phyloP scores from a whole-genome alignment of 2,888 invertebrate species.

The Watsonalla cultraria region DNA sequence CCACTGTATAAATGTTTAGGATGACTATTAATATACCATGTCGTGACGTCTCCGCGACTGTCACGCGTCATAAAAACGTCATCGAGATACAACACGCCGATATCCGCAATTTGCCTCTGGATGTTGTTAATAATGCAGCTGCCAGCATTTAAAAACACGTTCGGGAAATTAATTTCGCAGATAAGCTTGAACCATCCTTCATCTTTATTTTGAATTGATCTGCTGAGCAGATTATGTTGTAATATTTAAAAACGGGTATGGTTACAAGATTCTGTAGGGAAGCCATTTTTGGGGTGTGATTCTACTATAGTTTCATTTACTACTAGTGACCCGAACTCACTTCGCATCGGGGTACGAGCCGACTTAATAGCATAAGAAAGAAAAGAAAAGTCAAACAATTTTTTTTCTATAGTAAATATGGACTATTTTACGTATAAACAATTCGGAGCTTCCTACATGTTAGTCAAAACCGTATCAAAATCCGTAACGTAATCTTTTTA shows the following conservation, averaged over 20 bases:
- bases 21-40: too few relatives aligned
- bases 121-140: slow-evolving; percentile 14
- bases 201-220: background rate
- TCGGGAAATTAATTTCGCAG: background rate
- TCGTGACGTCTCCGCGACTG: background rate
- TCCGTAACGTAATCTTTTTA: background rate
- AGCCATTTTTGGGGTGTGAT: too few relatives aligned
- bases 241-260: background rate
- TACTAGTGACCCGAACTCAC: too few relatives aligned
- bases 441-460: too few relatives aligned
- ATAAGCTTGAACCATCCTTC: background rate
- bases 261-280: too few relatives aligned
- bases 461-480: background rate
- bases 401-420: too few relatives aligned
- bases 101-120: slow-evolving; percentile 41
- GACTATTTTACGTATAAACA: too few relatives aligned
- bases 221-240: background rate
- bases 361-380: too few relatives aligned
- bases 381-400: too few relatives aligned
- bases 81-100: slow-evolving; percentile 41
- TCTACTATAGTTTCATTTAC: too few relatives aligned
- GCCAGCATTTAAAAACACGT: background rate
- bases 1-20: too few relatives aligned
- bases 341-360: too few relatives aligned
- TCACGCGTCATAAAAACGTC: slow-evolving; percentile 22